Conservation (phyloP, 2,888 invertebrate genomes). For the Julus scanicus region DNA sequence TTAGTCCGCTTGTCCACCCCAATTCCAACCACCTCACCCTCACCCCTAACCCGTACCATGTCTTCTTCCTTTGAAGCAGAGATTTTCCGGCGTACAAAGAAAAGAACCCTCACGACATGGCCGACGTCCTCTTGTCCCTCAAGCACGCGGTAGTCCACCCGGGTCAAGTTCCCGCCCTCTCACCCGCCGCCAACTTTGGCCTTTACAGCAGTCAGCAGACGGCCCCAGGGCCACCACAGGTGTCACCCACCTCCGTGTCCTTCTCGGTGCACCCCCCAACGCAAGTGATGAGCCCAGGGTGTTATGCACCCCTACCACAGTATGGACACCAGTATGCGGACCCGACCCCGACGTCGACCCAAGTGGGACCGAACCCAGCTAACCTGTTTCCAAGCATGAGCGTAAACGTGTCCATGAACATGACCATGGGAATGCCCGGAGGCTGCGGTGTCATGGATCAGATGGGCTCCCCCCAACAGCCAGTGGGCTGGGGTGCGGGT, state of each 20-base stretch:
- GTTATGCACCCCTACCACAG: conserved; percentile 53
- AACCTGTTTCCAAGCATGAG: conserved; percentile 90
- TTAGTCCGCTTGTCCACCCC: not conserved
- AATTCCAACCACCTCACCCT: not conserved
- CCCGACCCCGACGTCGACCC: not conserved
- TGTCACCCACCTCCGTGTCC: conserved; percentile 60
- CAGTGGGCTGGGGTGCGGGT: conserved; percentile 15
- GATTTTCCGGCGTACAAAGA: conserved; percentile 64
- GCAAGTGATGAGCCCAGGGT: conserved; percentile 61
- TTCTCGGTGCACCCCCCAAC: conserved; percentile 63
- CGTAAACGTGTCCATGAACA: conserved; percentile 97
- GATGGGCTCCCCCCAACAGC: not conserved
- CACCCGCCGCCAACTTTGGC: conserved; percentile 56
- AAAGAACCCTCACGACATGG: conserved; percentile 73
- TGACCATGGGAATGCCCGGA: conserved; percentile 80
- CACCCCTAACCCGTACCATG: not conserved
- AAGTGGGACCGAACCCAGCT: not conserved
- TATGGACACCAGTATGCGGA: conserved; percentile 43
- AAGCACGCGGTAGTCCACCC: conserved; percentile 90
- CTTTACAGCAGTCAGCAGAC: conserved; percentile 67
- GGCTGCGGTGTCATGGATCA: conserved; percentile 63
- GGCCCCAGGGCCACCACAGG: conserved; percentile 60
- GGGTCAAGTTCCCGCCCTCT: conserved; percentile 68
- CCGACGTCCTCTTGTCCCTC: conserved; percentile 87
- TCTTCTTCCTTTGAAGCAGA: conserved; percentile 59